Base-by-base conservation (phyloP, 2,797 vertebrate species). In the Microchirus variegatus region DNA sequence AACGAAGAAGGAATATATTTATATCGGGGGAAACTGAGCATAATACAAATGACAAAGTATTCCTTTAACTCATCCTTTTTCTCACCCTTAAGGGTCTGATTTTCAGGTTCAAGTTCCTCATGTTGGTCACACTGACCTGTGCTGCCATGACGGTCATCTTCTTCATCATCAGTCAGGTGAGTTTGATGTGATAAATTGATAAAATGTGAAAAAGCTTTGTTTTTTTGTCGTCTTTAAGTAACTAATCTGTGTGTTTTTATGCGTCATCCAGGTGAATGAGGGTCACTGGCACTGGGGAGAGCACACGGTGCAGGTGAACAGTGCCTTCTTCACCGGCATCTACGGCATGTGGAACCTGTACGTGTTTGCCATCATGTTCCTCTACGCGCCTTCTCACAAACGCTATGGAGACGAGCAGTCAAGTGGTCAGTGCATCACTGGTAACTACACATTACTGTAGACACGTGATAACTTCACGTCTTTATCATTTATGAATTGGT, bases 261-360 rank as follows among this genome's bases (percentile, higher is more conserved):
- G 2, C 52, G 59, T 41, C 51, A 1, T 67, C 3, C 89, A 99
- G 97, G 96, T 99, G 78, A 96, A 95, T 0, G 96, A 99, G 80
- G 96, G 97, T 16, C 95, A 97, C 63, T 98, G 95, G 97, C 96
- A 96, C 82, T 99, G 96, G 96, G 97, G 95, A 0, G 95, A 93
- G 0, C 81, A 95, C 67, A 95, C 94, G 0, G 94, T 99, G 55
- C 90, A 99, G 80, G 93, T 95, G 79, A 97, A 96, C 93, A 99
- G 97, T 0, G 98, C 98, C 62, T 99, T 99, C 88, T 98, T 99
- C 91, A 99, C 98, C 0, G 98, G 98, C 60, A 95, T 99, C 89
- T 99, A 99, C 0, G 97, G 98, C 48, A 99, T 99, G 98, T 99
- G 98, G 98, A 99, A 99, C 85, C 95, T 99, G 22, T 99, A 99